A percentile compares a stretch with the other conserved stretches of the same genome.
Conservation (phyloP, 2,113 vertebrate genomes). For the Paracanthobrama guichenoti region DNA sequence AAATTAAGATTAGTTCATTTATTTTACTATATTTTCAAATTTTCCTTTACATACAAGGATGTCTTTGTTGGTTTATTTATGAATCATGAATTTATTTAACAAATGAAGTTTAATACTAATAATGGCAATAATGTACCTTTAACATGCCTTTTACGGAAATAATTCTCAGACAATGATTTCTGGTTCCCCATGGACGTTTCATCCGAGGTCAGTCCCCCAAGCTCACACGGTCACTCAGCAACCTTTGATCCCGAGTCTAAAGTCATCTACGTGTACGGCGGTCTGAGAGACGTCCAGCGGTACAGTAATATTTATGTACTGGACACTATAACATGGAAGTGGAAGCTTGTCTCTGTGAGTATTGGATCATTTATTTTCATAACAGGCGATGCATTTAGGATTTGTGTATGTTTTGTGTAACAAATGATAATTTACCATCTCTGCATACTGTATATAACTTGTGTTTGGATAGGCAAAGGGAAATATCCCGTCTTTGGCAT, state of each 20-base stretch:
- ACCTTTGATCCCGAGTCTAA: conserved; percentile 85
- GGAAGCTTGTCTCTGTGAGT: conserved; percentile 82
- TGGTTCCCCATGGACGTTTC: conserved; percentile 82
- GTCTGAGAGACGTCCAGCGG: conserved; percentile 74
- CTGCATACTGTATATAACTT: neutral
- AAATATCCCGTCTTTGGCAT: conserved; percentile 77
- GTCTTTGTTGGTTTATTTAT: no score
- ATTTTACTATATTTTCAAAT: no score
- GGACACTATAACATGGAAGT: conserved; percentile 85
- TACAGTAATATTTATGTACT: conserved; percentile 79
- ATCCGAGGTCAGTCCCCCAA: conserved; percentile 62
- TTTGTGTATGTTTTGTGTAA: neutral
- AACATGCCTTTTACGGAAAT: neutral
- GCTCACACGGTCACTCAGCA: conserved; percentile 80
- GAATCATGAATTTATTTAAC: no score
- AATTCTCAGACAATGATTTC: conserved; percentile 79
- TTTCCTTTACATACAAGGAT: no score
- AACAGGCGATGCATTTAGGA: neutral
- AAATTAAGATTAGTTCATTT: neutral
- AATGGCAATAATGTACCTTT: neutral
- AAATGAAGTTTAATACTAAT: no score
- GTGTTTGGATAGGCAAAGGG: conserved; percentile 77
- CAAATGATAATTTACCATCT: neutral
- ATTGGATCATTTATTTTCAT: neutral
- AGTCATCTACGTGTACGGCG: conserved; percentile 82